Evolutionary conservation across 1,140 invertebrate species (phyloP).

Genomic region (Pissodes strobi): DNA sequence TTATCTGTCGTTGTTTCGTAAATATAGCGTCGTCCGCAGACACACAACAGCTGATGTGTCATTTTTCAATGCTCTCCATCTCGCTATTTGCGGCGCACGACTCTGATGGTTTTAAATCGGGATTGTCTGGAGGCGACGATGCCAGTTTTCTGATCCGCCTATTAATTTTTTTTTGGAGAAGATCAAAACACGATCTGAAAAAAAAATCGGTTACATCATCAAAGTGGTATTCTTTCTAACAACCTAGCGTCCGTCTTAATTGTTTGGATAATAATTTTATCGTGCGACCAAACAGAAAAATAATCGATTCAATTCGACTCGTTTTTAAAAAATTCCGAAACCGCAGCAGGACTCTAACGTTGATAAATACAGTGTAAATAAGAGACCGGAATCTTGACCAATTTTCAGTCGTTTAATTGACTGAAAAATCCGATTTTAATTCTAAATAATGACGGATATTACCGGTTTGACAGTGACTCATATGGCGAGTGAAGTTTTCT

Average conservation of each 20-base stretch:
- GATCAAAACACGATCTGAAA: too few relatives aligned
- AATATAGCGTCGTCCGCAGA: conserved; percentile 16
- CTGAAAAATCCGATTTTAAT: not conserved
- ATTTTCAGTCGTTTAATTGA: not conserved
- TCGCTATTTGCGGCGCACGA: conserved; percentile 4
- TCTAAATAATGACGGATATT: conserved; percentile 4
- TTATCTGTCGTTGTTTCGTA: conserved; percentile 19
- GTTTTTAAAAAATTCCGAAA: not conserved
- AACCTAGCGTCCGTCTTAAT: too few relatives aligned
- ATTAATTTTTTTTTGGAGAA: too few relatives aligned
- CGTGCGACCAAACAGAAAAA: not conserved
- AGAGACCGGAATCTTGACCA: not conserved
- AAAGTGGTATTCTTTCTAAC: too few relatives aligned
- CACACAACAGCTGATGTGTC: conserved; percentile 20
- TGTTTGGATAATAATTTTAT: too few relatives aligned
- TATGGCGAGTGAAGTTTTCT: not conserved
- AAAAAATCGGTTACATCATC: too few relatives aligned
- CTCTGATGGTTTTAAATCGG: conserved; percentile 15
- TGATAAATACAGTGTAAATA: conserved; percentile 4
- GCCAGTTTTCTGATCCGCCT: too few relatives aligned
- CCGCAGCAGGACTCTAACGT: not conserved
- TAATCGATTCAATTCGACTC: not conserved
- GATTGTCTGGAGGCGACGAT: conserved; percentile 10
- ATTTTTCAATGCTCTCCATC: conserved; percentile 8
- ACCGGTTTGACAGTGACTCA: not conserved